Conservation (phyloP, 2,113 vertebrate genomes). For the Colius striatus region DNA sequence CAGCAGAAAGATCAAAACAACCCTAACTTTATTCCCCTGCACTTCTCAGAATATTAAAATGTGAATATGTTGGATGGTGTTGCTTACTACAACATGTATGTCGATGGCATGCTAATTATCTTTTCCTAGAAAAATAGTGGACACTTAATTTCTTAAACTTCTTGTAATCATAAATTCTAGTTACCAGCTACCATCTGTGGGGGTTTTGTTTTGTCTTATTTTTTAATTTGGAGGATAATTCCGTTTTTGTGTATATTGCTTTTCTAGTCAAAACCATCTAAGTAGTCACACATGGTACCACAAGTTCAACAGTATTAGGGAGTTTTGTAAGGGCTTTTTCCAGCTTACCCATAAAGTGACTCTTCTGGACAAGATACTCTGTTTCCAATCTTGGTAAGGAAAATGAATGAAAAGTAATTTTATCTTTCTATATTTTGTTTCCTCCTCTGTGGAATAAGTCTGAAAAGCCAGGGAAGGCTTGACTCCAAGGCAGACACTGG, state of each 20-base stretch:
- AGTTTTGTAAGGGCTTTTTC: not conserved
- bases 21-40: not conserved
- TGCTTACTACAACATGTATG: not conserved
- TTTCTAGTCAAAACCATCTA: not conserved
- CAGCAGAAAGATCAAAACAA: not conserved
- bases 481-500: not conserved
- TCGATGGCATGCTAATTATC: not conserved
- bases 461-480: not conserved
- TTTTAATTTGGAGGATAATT: rapidly evolving
- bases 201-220: rapidly evolving
- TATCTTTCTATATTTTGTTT: slow-evolving; percentile 6
- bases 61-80: not conserved
- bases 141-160: not conserved
- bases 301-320: not conserved
- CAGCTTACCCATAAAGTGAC: not conserved
- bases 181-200: not conserved
- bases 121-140: not conserved
- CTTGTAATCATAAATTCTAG: not conserved
- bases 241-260: not conserved
- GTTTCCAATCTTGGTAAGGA: not conserved
- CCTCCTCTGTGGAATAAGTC: not conserved
- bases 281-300: not conserved
- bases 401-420: slow-evolving; percentile 41
- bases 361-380: not conserved
- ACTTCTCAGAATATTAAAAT: not conserved